Evolutionary conservation across 2,113 vertebrate species (phyloP).

Genomic region (Pungitius pungitius): DNA sequence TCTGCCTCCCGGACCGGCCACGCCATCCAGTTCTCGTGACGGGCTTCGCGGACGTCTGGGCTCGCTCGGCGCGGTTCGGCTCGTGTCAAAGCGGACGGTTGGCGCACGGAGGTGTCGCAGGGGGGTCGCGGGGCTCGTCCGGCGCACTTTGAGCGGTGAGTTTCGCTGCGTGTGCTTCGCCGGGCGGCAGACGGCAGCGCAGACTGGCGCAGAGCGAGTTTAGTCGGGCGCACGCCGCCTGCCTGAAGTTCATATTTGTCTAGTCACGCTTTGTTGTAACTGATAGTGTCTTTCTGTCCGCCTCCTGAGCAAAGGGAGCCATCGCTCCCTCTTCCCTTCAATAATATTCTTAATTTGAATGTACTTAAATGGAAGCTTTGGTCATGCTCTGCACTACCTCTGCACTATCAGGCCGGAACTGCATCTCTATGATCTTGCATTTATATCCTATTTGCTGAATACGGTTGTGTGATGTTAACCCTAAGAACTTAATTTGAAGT

Average conservation of each 20-base stretch:
- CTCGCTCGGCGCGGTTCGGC: slow-evolving; percentile 3
- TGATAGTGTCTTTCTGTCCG: background rate
- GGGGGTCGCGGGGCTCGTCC: slow-evolving; percentile 2
- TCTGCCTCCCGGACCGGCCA: slow-evolving; percentile 58
- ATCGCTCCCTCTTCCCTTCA: background rate
- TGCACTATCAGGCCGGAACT: background rate
- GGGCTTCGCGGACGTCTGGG: slow-evolving; percentile 36
- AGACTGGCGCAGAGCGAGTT: slow-evolving; percentile 52
- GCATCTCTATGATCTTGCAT: background rate
- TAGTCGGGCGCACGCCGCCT: slow-evolving; percentile 37
- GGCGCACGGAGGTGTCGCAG: background rate
- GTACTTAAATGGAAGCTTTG: background rate
- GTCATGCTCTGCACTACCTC: background rate
- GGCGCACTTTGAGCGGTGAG: slow-evolving; percentile 64
- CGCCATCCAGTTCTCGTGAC: slow-evolving; percentile 49
- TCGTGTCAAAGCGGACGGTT: slow-evolving; percentile 10
- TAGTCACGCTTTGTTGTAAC: slow-evolving; percentile 47
- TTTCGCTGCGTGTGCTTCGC: slow-evolving; percentile 41
- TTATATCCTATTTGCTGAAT: background rate
- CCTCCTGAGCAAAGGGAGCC: no score
- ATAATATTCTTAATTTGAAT: background rate
- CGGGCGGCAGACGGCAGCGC: slow-evolving; percentile 21
- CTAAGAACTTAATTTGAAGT: slow-evolving; percentile 25
- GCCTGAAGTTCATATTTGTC: slow-evolving; percentile 61
- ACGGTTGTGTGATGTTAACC: slow-evolving; percentile 6